Evolutionary conservation across 1,140 invertebrate species (phyloP).

Genomic region (Dolichoris vasculosae): DNA sequence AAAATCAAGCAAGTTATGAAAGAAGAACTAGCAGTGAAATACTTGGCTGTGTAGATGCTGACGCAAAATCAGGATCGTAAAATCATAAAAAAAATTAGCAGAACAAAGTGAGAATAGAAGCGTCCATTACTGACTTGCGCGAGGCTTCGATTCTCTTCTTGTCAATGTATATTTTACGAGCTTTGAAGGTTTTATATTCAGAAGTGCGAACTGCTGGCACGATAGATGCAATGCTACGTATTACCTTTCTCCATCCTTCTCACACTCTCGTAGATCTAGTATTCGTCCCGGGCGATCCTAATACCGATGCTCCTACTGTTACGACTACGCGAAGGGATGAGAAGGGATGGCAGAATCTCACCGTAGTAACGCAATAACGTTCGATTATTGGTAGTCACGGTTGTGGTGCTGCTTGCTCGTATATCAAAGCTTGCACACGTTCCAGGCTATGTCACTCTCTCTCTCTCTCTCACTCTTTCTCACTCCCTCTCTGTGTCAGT

Average conservation of each 20-base stretch:
- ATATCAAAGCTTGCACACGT: constrained; percentile 64
- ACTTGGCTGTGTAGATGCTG: background rate
- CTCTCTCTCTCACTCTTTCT: background rate
- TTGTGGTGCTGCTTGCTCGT: constrained; percentile 61
- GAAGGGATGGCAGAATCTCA: constrained; percentile 34
- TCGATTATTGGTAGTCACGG: constrained; percentile 71
- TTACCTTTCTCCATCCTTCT: background rate
- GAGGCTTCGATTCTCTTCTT: background rate
- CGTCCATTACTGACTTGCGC: background rate
- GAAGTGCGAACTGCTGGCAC: background rate
- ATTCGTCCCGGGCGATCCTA: background rate
- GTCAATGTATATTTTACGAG: constrained; percentile 23
- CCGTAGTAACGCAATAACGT: constrained; percentile 69
- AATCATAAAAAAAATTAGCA: constrained; percentile 50
- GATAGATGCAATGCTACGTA: background rate
- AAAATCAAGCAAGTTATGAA: no score
- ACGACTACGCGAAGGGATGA: background rate
- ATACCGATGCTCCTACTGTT: background rate
- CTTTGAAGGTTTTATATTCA: constrained; percentile 33
- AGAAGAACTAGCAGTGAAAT: background rate
- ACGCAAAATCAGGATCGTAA: constrained; percentile 29
- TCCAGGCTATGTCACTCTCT: background rate
- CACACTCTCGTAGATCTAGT: background rate
- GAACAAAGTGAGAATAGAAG: background rate
- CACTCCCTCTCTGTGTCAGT: background rate